Evolutionary conservation across 2,113 vertebrate genomes (phyloP), one percentile per base, ranked within the genome.

Genomic region (Ia io): DNA sequence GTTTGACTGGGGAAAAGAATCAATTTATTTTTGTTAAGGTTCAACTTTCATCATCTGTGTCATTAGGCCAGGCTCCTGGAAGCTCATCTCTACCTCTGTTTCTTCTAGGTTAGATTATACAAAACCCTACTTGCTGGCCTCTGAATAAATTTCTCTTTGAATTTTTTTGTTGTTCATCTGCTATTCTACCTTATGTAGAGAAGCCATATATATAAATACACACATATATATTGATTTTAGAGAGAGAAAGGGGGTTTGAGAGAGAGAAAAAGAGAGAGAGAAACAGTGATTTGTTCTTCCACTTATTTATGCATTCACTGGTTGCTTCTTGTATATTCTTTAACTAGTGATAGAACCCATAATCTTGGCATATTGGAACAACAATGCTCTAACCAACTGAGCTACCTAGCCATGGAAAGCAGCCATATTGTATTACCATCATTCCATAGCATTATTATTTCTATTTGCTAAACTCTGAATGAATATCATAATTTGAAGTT

Each of bases 101-200:
- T 97, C 95, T 88, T 96, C 70, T 95, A 95, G 97, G 86, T 88
- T 96, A 87, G 83, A 95, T 96, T 96, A 95, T 74, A 91, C 32
- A 93, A 94, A 96, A 95, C 84, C 71, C 51, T 84, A 30, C 73
- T 91, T 95, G 56, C 90, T 87, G 88, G 84, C 67, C 90, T 93
- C 77, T 92, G 94, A 93, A 80, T 95, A 95, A 94, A 95, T 86
- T 95, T 44, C 51, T 97, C 88, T 95, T 88, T 95, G 53, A 95
- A 95, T 20, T 89, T 59, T 25, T 30, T 88, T 71, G 69, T 80
- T 47, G 47, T 95, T 87, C 83, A 93, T 88, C 71, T 91, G 32
- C 14, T 96, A 83, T 88, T 95, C 56, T 95, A n/a, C 89, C 30
- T 91, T 88, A 80, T 78, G 30, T 44, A 53, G 56, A 80, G 20